Conservation (phyloP, 2,113 vertebrate genomes). For the Microtus montanus region DNA sequence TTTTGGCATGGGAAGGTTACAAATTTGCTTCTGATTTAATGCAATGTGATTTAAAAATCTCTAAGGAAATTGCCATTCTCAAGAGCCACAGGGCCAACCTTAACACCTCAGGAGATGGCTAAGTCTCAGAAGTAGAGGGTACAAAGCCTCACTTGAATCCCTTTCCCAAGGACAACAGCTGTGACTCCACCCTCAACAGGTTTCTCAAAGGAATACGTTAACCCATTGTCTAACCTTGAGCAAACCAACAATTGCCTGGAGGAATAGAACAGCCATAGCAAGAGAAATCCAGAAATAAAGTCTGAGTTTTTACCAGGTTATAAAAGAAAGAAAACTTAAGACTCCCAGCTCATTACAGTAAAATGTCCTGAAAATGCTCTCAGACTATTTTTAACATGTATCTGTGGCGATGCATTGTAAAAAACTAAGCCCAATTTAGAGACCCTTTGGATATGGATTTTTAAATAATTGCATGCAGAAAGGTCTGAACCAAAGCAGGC, state of each 20-base stretch:
- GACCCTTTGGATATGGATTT: background rate
- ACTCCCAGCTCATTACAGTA: slow-evolving; percentile 25
- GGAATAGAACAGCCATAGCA: background rate
- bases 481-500: slow-evolving; percentile 20
- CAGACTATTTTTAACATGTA: slow-evolving; percentile 64
- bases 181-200: slow-evolving; percentile 30
- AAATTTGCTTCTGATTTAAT: slow-evolving; percentile 55
- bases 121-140: slow-evolving; percentile 28
- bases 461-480: slow-evolving; percentile 54
- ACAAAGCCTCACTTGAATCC: slow-evolving; percentile 1
- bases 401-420: slow-evolving; percentile 8
- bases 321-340: slow-evolving; percentile 22
- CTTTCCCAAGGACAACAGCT: slow-evolving; percentile 34
- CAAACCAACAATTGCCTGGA: background rate
- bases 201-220: slow-evolving; percentile 35
- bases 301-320: background rate
- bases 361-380: slow-evolving; percentile 65
- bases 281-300: slow-evolving; percentile 35
- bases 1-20: background rate
- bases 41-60: slow-evolving; percentile 3
- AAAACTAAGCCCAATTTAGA: slow-evolving; percentile 54
- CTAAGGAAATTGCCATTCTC: background rate
- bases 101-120: background rate
- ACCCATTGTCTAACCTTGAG: slow-evolving; percentile 47
- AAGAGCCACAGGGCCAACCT: slow-evolving; percentile 1